Conservation (phyloP, 2,888 invertebrate species). For the Gymnocheta viridis region DNA sequence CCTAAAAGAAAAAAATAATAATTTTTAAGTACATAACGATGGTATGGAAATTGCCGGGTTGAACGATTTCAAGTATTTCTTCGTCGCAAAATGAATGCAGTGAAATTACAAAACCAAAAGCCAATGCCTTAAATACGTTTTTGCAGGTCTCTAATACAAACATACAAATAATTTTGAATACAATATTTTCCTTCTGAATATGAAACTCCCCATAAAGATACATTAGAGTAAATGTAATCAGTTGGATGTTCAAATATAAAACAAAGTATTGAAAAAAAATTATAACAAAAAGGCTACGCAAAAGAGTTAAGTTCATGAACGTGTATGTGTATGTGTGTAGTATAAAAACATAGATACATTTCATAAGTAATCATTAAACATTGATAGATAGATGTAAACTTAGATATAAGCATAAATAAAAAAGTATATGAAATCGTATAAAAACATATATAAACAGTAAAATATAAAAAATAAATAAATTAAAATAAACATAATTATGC, state of each 20-base stretch:
- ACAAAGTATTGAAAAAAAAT: slow-evolving; percentile 27
- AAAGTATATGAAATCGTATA: not conserved
- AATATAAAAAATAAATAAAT: not conserved
- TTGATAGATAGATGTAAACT: slow-evolving; percentile 2
- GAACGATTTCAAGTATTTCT: no score
- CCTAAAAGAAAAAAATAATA: no score
- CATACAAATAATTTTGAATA: not conserved
- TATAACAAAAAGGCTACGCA: slow-evolving; percentile 11
- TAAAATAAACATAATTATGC: not conserved
- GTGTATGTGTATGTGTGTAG: slow-evolving; percentile 16
- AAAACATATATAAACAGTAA: not conserved
- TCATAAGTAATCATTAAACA: slow-evolving; percentile 22
- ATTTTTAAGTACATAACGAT: no score
- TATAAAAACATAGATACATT: not conserved
- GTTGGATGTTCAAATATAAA: slow-evolving; percentile 34
- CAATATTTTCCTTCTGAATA: not conserved
- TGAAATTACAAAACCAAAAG: no score
- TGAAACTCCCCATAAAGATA: slow-evolving; percentile 24
- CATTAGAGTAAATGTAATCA: slow-evolving; percentile 15
- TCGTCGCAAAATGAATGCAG: no score
- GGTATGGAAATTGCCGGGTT: no score
- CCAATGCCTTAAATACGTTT: no score
- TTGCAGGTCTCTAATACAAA: no score
- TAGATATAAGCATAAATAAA: slow-evolving; percentile 18
- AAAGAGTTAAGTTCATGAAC: slow-evolving; percentile 47